Conservation (phyloP, 2,113 vertebrate species). For the Oriolus oriolus region DNA sequence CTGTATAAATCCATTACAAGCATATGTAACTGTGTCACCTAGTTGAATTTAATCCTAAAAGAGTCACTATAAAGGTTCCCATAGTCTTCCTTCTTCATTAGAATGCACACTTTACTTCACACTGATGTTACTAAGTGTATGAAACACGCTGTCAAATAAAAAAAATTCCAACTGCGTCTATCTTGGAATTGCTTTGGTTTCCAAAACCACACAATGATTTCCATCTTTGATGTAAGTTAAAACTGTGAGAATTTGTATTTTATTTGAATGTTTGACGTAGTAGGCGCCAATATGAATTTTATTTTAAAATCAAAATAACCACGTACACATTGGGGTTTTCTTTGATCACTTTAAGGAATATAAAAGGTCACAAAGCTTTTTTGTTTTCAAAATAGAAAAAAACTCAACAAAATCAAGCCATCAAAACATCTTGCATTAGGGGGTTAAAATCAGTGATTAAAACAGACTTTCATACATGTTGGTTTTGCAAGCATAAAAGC, state of each 20-base stretch:
- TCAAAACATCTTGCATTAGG: background rate
- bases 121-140: background rate
- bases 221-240: constrained; percentile 14
- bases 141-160: constrained; percentile 20
- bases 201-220: constrained; percentile 52
- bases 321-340: background rate
- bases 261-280: constrained; percentile 15
- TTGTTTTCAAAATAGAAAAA: background rate
- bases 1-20: background rate
- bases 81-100: background rate
- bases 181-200: constrained; percentile 20
- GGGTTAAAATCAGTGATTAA: background rate
- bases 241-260: constrained; percentile 35
- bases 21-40: background rate
- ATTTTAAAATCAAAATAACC: constrained; percentile 37
- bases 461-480: background rate
- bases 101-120: background rate
- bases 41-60: background rate
- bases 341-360: background rate
- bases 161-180: constrained; percentile 30
- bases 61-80: background rate
- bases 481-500: background rate
- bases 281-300: constrained; percentile 24
- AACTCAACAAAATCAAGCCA: background rate
- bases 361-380: background rate